A percentile compares a stretch with the other conserved stretches of the same genome.
These are phyloP conservation scores for Automeris io DNA, from an alignment of 2,888 invertebrate genomes.

Conservation along the genomic window DNA sequence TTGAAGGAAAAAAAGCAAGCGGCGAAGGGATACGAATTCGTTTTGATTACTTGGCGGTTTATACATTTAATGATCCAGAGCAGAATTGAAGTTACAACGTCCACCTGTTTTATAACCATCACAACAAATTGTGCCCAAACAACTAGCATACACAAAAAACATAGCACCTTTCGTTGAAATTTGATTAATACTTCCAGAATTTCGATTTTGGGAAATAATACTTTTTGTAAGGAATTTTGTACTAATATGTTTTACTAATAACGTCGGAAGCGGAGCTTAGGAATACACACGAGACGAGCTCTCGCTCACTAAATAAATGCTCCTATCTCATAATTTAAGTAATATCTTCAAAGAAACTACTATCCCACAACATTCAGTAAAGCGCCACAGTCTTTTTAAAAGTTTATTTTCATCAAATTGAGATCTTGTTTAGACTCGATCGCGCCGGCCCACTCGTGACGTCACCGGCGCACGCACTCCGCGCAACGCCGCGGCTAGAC, in stretches of 20 bases:
- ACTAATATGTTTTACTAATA: slow-evolving; percentile 54
- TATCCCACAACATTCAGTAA: slow-evolving; percentile 77
- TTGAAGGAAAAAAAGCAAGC: too few species aligned
- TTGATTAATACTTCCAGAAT: slow-evolving; percentile 70
- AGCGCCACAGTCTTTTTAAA: slow-evolving; percentile 77
- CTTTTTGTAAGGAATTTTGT: slow-evolving; percentile 69
- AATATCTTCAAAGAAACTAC: slow-evolving; percentile 73
- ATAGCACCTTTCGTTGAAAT: slow-evolving; percentile 55
- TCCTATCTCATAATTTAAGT: slow-evolving; percentile 74
- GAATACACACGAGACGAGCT: slow-evolving; percentile 36
- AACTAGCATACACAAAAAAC: slow-evolving; percentile 30
- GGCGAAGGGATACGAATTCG: too few species aligned
- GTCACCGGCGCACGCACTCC: slow-evolving; percentile 19
- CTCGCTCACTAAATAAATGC: slow-evolving; percentile 62
- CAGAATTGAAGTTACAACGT: slow-evolving; percentile 6
- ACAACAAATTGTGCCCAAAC: slow-evolving; percentile 43
- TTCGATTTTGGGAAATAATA: slow-evolving; percentile 71
- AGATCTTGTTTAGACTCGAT: slow-evolving; percentile 75
- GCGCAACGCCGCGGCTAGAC: slow-evolving; percentile 34
- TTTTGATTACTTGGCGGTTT: too few species aligned
- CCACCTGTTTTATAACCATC: slow-evolving; percentile 13
- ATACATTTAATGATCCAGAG: too few species aligned
- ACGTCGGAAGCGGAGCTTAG: slow-evolving; percentile 44
- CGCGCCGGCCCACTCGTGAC: slow-evolving; percentile 44
- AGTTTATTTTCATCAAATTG: slow-evolving; percentile 77